phyloP scores from a whole-genome alignment of 2,113 vertebrate species.

The Murina feae region DNA sequence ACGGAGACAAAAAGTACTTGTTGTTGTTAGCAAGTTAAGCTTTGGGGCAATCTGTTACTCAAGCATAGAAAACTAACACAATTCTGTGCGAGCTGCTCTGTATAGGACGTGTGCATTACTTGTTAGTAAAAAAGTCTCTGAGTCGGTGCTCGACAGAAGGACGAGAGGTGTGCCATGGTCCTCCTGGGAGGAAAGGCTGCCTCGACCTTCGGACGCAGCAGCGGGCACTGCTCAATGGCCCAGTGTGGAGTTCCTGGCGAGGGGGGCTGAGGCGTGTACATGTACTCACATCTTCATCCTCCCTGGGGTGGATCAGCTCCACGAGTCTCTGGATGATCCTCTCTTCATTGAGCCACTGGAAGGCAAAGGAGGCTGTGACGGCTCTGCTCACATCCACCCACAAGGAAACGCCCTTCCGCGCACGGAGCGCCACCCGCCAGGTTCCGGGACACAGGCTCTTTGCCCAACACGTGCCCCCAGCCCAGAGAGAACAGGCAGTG shows the following conservation, averaged over 20 bases:
- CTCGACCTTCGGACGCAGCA: background rate
- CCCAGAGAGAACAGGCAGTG: background rate
- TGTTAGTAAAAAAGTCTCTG: background rate
- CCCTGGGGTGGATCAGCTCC: slow-evolving; percentile 90
- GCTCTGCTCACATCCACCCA: background rate
- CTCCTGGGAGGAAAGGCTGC: background rate
- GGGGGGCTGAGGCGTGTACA: background rate
- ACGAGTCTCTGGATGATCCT: slow-evolving; percentile 92
- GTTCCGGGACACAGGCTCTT: background rate
- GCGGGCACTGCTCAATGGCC: fast-evolving
- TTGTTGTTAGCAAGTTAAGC: background rate
- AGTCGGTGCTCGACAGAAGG: background rate
- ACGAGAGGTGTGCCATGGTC: background rate
- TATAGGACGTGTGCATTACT: background rate
- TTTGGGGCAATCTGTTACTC: background rate
- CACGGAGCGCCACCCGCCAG: fast-evolving
- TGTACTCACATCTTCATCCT: slow-evolving; percentile 93
- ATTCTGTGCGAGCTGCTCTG: background rate
- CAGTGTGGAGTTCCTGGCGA: background rate
- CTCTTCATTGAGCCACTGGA: slow-evolving; percentile 95
- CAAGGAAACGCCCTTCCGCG: background rate
- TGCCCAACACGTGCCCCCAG: background rate
- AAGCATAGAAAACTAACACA: background rate
- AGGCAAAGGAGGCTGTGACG: background rate
- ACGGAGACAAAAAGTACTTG: background rate